Conservation (phyloP, 2,113 vertebrate genomes). For the Thunnus thynnus region DNA sequence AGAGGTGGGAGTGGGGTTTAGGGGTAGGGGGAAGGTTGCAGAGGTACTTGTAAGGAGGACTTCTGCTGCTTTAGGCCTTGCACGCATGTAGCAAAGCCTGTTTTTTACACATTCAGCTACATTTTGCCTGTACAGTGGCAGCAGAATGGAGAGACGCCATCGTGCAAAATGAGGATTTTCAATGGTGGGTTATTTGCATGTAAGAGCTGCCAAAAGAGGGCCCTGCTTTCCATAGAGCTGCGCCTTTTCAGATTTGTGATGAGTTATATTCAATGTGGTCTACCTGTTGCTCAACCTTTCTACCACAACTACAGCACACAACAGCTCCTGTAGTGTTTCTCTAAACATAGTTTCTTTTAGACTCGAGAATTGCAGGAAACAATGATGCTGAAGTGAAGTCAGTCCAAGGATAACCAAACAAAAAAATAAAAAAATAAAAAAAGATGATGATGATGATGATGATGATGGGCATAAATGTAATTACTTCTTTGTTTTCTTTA, state of each 20-base stretch:
- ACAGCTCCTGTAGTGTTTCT: background rate
- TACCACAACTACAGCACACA: background rate
- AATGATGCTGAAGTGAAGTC: conserved; percentile 89
- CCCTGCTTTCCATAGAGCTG: background rate
- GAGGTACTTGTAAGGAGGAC: conserved; percentile 47
- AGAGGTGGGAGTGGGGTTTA: conserved; percentile 74
- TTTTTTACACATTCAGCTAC: conserved; percentile 54
- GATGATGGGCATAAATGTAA: conserved; percentile 83
- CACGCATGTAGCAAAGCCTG: conserved; percentile 52
- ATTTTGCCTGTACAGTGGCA: conserved; percentile 1
- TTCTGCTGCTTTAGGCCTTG: conserved; percentile 58
- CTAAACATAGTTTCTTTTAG: conserved; percentile 68
- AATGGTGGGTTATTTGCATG: conserved; percentile 39
- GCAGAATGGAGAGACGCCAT: conserved; percentile 27
- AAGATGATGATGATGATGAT: conserved; percentile 23
- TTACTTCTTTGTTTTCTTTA: conserved; percentile 62
- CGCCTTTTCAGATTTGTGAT: background rate
- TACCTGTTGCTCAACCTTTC: conserved; percentile 43
- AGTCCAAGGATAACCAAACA: conserved; percentile 83
- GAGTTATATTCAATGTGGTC: background rate
- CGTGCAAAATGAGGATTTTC: conserved; percentile 48
- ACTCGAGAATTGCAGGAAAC: conserved; percentile 86
- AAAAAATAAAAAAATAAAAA: conserved; percentile 72
- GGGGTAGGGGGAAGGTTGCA: conserved; percentile 41
- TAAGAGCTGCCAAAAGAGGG: conserved; percentile 10